Base-by-base conservation (phyloP, 2,888 invertebrate species). In the Drosophila putrida region DNA sequence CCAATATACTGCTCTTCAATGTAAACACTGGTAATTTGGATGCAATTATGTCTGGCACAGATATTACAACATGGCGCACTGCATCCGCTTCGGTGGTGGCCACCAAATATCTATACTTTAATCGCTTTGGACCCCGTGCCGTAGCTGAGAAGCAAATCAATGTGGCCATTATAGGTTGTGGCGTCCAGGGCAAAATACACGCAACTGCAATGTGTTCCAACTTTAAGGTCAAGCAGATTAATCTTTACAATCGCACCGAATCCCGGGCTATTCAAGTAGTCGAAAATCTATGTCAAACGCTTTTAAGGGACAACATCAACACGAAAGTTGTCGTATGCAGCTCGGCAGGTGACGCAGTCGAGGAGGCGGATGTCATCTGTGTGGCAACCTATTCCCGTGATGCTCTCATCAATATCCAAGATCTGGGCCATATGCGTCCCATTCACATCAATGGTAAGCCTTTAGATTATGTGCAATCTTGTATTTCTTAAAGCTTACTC, bases 341-440 rank as follows among this genome's bases (percentile, higher is more conserved):
- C 33, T 31, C 89, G 33, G 91, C 91, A 0, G 89, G 93, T 55
- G 93, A 93, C 27, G 94, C 95, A 53, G 94, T 94, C 0, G 82
- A 82, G 41, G 91, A 93, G 70, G 95, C 95, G 1, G 95, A 95
- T 91, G 93, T 95, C 28, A 93, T 95, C 63, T 93, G 95, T 36
- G 94, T 95, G 2, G 94, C 94, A 0, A 95, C 95, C 2, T 93
- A 91, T 64, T 83, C 49, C 3, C 79, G 78, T 0, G 89, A 90
- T n/a, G 93, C 95, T 0, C 84, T 95, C 13, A 77, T 95, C 2
- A 82, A 92, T 38, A 51, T 47, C 25, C 83, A 84, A 2, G 90
- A 92, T 27, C 94, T 94, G 94, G 89, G 95, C 4, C 94, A 93
- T 83, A 65, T 75, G 1, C 51, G 65, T 4, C 93, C 94, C 38